Evolutionary conservation across 2,113 vertebrate genomes (phyloP), one percentile per base, ranked within the genome.

Genomic region (Panurus biarmicus): DNA sequence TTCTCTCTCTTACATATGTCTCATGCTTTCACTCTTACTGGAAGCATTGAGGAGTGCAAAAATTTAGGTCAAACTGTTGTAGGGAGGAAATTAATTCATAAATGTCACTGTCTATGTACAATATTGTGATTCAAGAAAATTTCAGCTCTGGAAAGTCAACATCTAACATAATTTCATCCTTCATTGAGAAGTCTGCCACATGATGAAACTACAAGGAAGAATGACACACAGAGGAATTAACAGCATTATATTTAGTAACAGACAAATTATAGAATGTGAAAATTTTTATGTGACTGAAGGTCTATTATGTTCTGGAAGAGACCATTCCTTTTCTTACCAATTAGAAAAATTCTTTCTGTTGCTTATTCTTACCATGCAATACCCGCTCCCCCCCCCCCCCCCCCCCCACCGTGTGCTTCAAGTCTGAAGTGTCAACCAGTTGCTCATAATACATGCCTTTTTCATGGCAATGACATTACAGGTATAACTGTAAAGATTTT

Each of bases 361-460:
- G 12, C 19, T 75, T 72, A 25, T 67, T 82, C 11, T 77, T 77
- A 19, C 35, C 12, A 26, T 19, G 26, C 47, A 80, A 14, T 36
- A 47, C 84, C n/a, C n/a, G n/a, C n/a, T n/a, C n/a, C n/a, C n/a
- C n/a, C 54, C 29, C 4, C 0, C 2, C 1, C 0, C 54, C 29
- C 4, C 0, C 2, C 1, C 0, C 6, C 0, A 1, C 0, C 12
- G 40, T 40, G 0, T 42, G 25, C 42, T 83, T 77, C 57, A 86
- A 61, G 24, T 35, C 25, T 72, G 54, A 94, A 53, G 14, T 5
- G 1, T 76, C 66, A 75, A 42, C 17, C 2, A 5, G 61, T 54
- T 82, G 50, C 66, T 92, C 29, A 12, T 16, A 51, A 66, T 8
- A 25, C 5, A 4, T 12, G 25, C 14, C 26, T 73, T 76, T 64